Conservation (phyloP, 2,888 invertebrate genomes). For the Hyposoter didymator region DNA sequence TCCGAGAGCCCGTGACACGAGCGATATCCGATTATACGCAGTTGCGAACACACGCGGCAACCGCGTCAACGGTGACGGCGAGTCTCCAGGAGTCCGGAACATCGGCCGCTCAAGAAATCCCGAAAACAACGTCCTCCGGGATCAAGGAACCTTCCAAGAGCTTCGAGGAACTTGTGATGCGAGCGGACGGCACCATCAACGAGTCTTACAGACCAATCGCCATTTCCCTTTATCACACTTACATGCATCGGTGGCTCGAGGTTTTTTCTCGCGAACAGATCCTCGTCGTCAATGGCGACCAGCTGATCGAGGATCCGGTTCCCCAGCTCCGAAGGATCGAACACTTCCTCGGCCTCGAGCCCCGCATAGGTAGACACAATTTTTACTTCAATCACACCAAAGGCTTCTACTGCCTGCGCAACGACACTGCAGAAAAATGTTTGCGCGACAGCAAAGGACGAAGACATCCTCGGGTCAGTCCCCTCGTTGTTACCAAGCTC, state of each 20-base stretch:
- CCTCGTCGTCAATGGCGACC: constrained; percentile 97
- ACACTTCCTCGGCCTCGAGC: constrained; percentile 91
- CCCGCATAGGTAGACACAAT: constrained; percentile 91
- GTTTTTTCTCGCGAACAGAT: constrained; percentile 96
- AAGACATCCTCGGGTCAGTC: constrained; percentile 93
- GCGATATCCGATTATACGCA: constrained; percentile 99
- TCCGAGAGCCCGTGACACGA: constrained; percentile 97
- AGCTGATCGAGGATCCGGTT: constrained; percentile 95
- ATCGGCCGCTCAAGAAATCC: constrained; percentile 42
- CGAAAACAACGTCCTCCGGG: constrained; percentile 59
- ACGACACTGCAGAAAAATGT: constrained; percentile 94
- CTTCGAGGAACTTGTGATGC: constrained; percentile 93
- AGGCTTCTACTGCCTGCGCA: constrained; percentile 96
- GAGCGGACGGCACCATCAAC: constrained; percentile 93
- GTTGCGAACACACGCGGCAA: constrained; percentile 92
- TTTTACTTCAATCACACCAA: constrained; percentile 99
- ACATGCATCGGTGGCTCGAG: constrained; percentile 96
- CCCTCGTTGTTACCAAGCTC: constrained; percentile 91
- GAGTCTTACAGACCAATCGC: constrained; percentile 93
- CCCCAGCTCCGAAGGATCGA: constrained; percentile 95
- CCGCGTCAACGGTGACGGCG: constrained; percentile 85
- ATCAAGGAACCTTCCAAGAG: constrained; percentile 82
- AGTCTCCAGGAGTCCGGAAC: constrained; percentile 52
- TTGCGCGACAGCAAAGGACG: constrained; percentile 93
- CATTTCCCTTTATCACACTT: constrained; percentile 96